A percentile compares a stretch with the other conserved stretches of the same genome.
Evolutionary conservation across 2,113 vertebrate species (phyloP).

Genomic region (zebrafish (Danio rerio)): DNA sequence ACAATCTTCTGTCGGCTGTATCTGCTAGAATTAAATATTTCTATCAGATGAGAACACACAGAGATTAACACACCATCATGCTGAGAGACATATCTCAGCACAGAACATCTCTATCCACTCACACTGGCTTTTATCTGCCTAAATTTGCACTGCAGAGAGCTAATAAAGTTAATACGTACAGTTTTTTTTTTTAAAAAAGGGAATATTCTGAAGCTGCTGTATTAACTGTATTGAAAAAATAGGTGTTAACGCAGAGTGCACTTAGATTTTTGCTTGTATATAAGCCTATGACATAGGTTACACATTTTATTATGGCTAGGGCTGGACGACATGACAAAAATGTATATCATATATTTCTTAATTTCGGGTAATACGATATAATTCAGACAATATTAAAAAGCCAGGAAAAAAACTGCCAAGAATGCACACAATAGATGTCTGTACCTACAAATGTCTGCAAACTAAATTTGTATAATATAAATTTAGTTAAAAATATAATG

Average conservation of each 20-base stretch:
- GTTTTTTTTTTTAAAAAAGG: conserved; percentile 4
- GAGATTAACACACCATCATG: conserved; percentile 40
- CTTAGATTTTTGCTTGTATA: background rate
- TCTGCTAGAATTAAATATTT: conserved; percentile 44
- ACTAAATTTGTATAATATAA: too few species aligned
- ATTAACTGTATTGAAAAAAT: background rate
- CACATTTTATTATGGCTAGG: background rate
- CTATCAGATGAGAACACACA: conserved; percentile 44
- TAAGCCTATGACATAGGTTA: too few species aligned
- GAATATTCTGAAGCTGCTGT: background rate
- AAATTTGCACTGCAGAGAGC: conserved; percentile 39
- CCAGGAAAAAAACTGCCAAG: too few species aligned
- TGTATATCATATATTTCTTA: too few species aligned
- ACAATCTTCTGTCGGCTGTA: conserved; percentile 47
- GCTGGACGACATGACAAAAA: too few species aligned
- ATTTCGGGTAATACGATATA: too few species aligned
- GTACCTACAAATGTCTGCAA: too few species aligned
- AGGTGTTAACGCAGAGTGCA: background rate
- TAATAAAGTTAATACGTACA: conserved; percentile 15
- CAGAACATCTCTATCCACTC: conserved; percentile 47
- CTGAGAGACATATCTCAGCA: conserved; percentile 27
- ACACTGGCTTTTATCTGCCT: conserved; percentile 20
- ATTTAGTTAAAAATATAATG: too few species aligned
- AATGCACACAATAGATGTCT: too few species aligned
- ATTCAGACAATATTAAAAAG: too few species aligned